Conservation (phyloP, 2,888 invertebrate genomes). For the Leptogaster cylindrica region DNA sequence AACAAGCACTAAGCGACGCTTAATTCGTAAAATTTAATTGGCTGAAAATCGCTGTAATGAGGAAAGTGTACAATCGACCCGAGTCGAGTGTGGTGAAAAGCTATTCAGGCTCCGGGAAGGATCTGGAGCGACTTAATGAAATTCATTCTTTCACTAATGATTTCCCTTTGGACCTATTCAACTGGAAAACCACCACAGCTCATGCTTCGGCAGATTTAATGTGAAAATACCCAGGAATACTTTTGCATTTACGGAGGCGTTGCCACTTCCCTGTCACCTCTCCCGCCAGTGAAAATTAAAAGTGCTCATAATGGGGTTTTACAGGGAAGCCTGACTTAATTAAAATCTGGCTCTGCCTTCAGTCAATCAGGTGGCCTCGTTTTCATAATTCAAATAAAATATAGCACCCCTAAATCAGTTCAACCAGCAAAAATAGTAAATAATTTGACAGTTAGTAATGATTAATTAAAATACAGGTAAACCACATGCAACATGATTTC, state of each 20-base stretch:
- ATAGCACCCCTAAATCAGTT: too few relatives aligned
- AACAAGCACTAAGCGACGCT: constrained; percentile 9
- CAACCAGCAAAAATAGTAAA: too few relatives aligned
- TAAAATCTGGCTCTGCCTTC: constrained; percentile 8
- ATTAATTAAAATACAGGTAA: too few relatives aligned
- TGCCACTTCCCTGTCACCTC: not conserved
- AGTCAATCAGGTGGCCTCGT: not conserved
- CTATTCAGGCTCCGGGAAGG: not conserved
- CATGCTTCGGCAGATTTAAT: constrained; percentile 39
- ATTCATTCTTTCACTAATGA: constrained; percentile 38
- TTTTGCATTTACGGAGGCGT: not conserved
- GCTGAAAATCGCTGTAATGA: constrained; percentile 28
- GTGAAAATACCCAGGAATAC: constrained; percentile 1
- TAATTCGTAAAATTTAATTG: constrained; percentile 33
- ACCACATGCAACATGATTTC: too few relatives aligned
- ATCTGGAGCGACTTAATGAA: constrained; percentile 29
- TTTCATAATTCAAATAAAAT: not conserved
- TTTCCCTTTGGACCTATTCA: constrained; percentile 36
- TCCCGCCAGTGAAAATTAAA: constrained; percentile 20
- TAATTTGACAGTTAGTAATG: too few relatives aligned
- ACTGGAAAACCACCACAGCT: constrained; percentile 29
- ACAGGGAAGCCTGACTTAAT: constrained; percentile 19
- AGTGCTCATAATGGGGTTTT: constrained; percentile 24
- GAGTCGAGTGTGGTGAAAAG: constrained; percentile 12
- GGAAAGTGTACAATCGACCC: constrained; percentile 30